phyloP scores from a whole-genome alignment of 2,888 invertebrate species.

The Tenthredo scrophulariae region DNA sequence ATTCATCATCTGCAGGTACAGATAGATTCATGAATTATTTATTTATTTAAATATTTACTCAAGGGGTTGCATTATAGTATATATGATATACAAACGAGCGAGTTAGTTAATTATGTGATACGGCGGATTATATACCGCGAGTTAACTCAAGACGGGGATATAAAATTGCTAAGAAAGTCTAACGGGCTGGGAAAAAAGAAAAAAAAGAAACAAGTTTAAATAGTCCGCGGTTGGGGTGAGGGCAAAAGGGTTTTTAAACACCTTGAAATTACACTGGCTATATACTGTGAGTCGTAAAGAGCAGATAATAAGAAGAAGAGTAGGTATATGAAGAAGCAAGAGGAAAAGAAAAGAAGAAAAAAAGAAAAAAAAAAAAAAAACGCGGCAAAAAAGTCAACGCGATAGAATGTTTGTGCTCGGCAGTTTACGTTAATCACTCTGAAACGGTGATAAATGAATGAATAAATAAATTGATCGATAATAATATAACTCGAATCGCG shows the following conservation, averaged over 20 bases:
- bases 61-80: neutral
- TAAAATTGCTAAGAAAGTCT: neutral
- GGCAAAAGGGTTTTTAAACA: neutral
- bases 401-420: neutral
- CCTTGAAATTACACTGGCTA: neutral
- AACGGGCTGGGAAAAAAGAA: neutral
- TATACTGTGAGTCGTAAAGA: neutral
- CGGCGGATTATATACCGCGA: neutral
- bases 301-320: constrained; percentile 29
- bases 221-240: neutral
- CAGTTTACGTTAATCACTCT: neutral
- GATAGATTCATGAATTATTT: neutral
- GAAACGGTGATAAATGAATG: neutral
- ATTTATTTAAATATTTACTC: neutral
- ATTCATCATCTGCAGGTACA: neutral
- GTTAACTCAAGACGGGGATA: neutral
- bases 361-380: neutral
- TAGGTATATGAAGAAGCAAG: neutral
- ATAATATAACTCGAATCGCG: neutral
- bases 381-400: neutral
- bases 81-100: neutral
- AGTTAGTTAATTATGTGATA: constrained; percentile 3
- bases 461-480: constrained; percentile 15
- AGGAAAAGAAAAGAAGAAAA: neutral
- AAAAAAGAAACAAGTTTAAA: neutral